phyloP scores from a whole-genome alignment of 2,797 vertebrate genomes.

The Podarcis siculus region DNA sequence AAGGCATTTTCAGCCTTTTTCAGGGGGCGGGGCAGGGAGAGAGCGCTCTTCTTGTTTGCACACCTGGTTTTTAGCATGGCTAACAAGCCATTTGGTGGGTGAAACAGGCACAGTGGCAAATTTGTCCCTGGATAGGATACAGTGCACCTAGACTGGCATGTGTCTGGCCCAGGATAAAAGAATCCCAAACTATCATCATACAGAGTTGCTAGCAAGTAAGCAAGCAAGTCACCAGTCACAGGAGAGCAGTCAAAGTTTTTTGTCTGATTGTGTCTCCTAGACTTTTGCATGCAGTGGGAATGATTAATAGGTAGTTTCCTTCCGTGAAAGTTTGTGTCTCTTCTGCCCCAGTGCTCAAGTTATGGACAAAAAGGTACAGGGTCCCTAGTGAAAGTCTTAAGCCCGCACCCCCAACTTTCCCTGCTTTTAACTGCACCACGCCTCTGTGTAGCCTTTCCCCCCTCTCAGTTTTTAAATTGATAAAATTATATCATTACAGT shows the following conservation, averaged over 20 bases:
- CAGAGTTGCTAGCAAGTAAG: background rate
- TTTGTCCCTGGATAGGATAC: constrained; percentile 1
- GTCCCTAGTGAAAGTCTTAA: background rate
- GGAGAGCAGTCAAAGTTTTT: background rate
- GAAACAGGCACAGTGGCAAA: constrained; percentile 8
- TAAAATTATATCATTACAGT: no score
- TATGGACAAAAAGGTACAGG: background rate
- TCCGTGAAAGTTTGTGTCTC: background rate
- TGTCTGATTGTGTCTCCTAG: background rate
- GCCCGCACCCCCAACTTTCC: background rate
- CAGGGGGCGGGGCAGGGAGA: background rate
- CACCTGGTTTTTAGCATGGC: background rate
- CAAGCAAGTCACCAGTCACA: background rate
- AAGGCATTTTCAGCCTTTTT: constrained; percentile 13
- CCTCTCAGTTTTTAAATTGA: no score
- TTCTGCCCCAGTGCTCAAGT: background rate
- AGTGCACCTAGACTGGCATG: constrained; percentile 4
- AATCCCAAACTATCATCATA: background rate
- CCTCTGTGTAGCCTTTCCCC: background rate
- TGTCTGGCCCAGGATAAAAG: background rate
- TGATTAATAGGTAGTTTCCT: background rate
- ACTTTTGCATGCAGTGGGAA: background rate
- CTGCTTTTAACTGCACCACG: background rate
- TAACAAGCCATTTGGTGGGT: background rate
- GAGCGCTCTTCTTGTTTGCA: constrained; percentile 7